Percentiles rank a stretch among this genome's conserved stretches.
Evolutionary conservation across 2,888 invertebrate genomes (phyloP).

Genomic region (Rhingia rostrata): DNA sequence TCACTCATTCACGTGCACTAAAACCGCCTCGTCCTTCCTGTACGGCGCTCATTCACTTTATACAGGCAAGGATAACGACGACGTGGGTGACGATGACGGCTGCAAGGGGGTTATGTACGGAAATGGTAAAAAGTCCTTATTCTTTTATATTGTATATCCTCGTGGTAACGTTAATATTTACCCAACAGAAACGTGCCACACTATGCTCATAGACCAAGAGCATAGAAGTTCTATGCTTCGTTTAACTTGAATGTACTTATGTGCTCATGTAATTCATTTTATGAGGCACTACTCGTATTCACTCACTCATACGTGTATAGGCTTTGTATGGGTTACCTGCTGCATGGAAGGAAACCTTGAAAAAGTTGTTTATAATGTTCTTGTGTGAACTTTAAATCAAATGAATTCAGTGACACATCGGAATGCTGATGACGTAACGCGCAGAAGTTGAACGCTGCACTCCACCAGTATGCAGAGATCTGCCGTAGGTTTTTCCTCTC

Average conservation of each 20-base stretch:
- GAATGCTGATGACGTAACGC: conserved; percentile 8
- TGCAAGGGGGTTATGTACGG: neutral
- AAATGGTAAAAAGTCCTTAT: conserved; percentile 20
- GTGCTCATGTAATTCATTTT: conserved; percentile 64
- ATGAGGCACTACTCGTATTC: conserved; percentile 40
- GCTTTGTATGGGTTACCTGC: conserved; percentile 2
- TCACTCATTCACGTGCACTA: conserved; percentile 69
- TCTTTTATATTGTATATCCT: conserved; percentile 34
- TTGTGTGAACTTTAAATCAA: neutral
- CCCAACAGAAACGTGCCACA: conserved; percentile 53
- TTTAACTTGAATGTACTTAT: conserved; percentile 68
- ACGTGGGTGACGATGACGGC: neutral
- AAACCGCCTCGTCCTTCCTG: conserved; percentile 1
- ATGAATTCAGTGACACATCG: neutral
- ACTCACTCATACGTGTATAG: conserved; percentile 26
- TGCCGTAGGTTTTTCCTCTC: conserved; percentile 25
- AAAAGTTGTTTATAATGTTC: neutral
- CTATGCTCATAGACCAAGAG: conserved; percentile 16
- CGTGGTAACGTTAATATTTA: conserved; percentile 55
- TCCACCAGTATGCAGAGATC: conserved; percentile 33
- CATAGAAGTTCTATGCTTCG: conserved; percentile 64
- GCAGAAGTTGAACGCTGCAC: too few species aligned
- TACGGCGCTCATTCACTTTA: too few species aligned
- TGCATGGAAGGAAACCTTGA: neutral
- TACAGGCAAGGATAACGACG: too few species aligned